Base-by-base conservation (phyloP, 64 coral and sea anemone species). In the Pocillopora verrucosa region DNA sequence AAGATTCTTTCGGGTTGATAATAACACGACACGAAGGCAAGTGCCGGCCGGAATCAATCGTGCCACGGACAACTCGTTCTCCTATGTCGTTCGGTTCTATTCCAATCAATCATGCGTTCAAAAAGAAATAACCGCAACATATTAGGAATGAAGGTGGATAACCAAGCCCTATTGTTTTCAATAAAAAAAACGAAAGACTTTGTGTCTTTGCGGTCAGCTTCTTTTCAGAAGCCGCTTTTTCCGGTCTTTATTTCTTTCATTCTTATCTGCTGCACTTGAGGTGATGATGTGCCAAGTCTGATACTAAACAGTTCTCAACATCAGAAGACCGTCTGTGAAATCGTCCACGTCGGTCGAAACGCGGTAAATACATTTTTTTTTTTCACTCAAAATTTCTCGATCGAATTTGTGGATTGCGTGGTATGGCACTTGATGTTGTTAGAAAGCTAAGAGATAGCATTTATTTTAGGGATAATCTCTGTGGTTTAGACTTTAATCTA, bases 401-500 rank as follows among this genome's bases (percentile, higher is more conserved):
- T 1, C 56, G 75, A 56, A 77, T 77, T 56, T 22, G 17, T 56
- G 36, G 36, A 56, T 77, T 16, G 36, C 75, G 5, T 22, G 75
- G 75, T 38, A 56, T 56, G 75, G 41, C 37, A 77, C 17, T 22
- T 12, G 36, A 56, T 45, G 9, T 51, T 51, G 30, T 36, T 77
- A 22, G 36, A 37, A 19, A 77, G 37, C n/a, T 37, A 22, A 10
- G 7, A 56, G 56, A 19, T 77, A 51, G 75, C 45, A 77, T 77
- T 77, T 77, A 11, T 77, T 45, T 41, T 77, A 77, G 36, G 14
- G 75, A 77, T 77, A 20, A 77, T 77, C 75, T 20, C 56, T 38
- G 75, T 9, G 75, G 11, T 77, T 51, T 77, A 77, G 75, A 77
- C 57, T 77, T 77, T 77, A 77, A 77, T 77, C 75, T 77, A 70